Evolutionary conservation across 2,113 vertebrate genomes (phyloP).

Genomic region (Empidonax alnorum): DNA sequence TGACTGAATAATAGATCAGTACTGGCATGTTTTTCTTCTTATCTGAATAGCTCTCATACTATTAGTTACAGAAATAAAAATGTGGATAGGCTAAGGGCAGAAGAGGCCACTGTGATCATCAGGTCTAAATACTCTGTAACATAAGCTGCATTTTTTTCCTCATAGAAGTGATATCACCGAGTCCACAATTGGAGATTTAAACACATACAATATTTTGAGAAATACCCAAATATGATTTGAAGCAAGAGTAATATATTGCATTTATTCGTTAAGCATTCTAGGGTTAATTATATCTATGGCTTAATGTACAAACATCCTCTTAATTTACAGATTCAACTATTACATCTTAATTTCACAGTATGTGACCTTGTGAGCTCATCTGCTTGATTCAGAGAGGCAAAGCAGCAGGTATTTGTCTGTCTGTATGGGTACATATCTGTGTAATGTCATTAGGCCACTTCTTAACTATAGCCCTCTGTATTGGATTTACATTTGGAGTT

Average conservation of each 20-base stretch:
- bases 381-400: neutral
- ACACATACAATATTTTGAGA: neutral
- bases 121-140: neutral
- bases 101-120: neutral
- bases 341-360: neutral
- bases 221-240: neutral
- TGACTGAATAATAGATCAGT: neutral
- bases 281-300: neutral
- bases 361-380: neutral
- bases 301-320: neutral
- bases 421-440: neutral
- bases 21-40: neutral
- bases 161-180: neutral
- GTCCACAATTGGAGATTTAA: neutral
- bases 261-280: neutral
- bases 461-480: neutral
- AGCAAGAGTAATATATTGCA: neutral
- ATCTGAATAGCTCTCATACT: neutral
- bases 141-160: neutral
- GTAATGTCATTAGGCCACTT: neutral
- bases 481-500: neutral
- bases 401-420: neutral
- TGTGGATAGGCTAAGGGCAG: neutral
- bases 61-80: neutral
- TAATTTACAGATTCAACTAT: neutral